Evolutionary conservation across 2,113 vertebrate species (phyloP).

Genomic region (Cyanoderma ruficeps): DNA sequence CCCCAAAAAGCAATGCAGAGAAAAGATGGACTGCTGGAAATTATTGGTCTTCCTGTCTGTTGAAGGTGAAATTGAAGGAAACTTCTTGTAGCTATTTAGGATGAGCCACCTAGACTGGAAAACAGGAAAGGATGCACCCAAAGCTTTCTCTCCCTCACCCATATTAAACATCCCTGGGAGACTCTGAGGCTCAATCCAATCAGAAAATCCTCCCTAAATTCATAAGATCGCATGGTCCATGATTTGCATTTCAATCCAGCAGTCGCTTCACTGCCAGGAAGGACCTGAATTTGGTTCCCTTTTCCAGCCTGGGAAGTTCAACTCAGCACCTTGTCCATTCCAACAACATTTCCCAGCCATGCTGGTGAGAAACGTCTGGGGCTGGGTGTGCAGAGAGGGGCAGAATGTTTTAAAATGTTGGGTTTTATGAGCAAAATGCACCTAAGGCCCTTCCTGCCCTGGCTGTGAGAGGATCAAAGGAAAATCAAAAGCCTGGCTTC

Average conservation of each 20-base stretch:
- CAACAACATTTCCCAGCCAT: accelerated
- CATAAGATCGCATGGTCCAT: background rate
- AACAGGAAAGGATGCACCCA: background rate
- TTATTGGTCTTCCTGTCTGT: background rate
- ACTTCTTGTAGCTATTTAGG: background rate
- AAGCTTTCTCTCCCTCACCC: background rate
- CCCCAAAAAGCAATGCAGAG: background rate
- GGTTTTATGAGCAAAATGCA: background rate
- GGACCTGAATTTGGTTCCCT: background rate
- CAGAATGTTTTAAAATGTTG: background rate
- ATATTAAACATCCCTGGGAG: background rate
- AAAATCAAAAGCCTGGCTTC: background rate
- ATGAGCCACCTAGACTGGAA: background rate
- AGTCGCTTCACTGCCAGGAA: background rate
- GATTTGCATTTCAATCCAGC: background rate
- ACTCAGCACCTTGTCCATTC: background rate
- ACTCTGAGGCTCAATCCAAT: background rate
- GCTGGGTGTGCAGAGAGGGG: background rate
- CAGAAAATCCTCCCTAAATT: background rate
- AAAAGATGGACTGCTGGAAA: background rate
- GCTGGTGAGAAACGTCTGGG: background rate
- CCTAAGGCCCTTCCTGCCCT: background rate
- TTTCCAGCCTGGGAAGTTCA: background rate
- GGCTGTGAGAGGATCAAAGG: background rate
- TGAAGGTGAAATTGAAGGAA: background rate